Conservation (phyloP, 1,140 invertebrate species). For the Maniola jurtina region DNA sequence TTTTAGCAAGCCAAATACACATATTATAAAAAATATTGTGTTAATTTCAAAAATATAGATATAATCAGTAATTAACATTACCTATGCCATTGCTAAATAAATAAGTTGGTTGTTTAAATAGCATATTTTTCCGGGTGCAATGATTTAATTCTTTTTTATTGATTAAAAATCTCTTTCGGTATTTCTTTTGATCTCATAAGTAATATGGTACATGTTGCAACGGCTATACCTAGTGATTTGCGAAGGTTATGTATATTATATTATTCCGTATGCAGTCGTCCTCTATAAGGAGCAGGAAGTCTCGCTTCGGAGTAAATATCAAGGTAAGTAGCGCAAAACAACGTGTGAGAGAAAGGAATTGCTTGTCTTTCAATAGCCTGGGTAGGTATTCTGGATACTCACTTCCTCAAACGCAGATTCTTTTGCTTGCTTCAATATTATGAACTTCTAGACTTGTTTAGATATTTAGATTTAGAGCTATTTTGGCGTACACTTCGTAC, state of each 20-base stretch:
- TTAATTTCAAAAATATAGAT: too few species aligned
- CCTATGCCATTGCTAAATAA: too few species aligned
- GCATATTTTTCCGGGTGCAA: too few species aligned
- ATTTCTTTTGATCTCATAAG: neutral
- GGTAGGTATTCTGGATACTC: constrained; percentile 20
- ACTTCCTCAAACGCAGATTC: constrained; percentile 24
- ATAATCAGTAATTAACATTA: too few species aligned
- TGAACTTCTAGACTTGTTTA: too few species aligned
- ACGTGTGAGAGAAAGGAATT: constrained; percentile 41
- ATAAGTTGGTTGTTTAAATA: too few species aligned
- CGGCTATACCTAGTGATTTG: neutral
- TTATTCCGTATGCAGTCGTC: constrained; percentile 40
- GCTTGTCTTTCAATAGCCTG: constrained; percentile 21
- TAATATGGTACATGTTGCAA: neutral
- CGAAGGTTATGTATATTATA: constrained; percentile 31
- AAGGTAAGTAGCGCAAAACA: constrained; percentile 54
- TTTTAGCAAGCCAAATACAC: too few species aligned
- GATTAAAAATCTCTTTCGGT: too few species aligned
- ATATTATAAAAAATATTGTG: too few species aligned
- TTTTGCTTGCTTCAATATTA: neutral
- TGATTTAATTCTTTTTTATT: too few species aligned
- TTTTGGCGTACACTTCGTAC: too few species aligned
- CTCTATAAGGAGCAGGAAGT: constrained; percentile 64
- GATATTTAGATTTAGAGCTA: too few species aligned
- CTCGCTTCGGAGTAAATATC: constrained; percentile 61